Evolutionary conservation across 2,113 vertebrate species (phyloP).

Genomic region (Antidorcas marsupialis): DNA sequence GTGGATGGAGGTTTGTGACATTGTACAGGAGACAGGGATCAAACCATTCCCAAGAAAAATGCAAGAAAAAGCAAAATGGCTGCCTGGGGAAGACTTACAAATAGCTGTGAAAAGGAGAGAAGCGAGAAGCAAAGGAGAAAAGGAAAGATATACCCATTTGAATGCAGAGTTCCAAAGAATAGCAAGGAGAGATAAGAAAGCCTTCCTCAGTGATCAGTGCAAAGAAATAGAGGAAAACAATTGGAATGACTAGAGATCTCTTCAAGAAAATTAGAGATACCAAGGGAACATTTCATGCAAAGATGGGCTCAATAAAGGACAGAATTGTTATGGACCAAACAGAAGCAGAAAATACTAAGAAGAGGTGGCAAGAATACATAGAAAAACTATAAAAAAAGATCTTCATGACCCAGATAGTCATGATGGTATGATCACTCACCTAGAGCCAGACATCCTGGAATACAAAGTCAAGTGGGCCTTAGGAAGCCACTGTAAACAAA

Average conservation of each 20-base stretch:
- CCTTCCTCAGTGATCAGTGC: not conserved
- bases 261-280: not conserved
- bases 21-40: not conserved
- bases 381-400: not conserved
- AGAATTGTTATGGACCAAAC: not conserved
- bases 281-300: not conserved
- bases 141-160: not conserved
- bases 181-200: not conserved
- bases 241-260: not conserved
- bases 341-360: not conserved
- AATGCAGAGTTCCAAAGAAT: not conserved
- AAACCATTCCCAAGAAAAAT: not conserved
- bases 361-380: not conserved
- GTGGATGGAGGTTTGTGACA: not conserved
- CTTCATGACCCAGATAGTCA: not conserved
- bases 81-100: not conserved
- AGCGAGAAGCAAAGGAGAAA: not conserved
- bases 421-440: not conserved
- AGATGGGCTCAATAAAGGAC: not conserved
- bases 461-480: not conserved
- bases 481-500: not conserved
- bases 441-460: not conserved
- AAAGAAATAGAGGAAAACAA: not conserved
- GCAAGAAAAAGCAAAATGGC: not conserved
- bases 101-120: not conserved